phyloP scores from a whole-genome alignment of 2,888 invertebrate species.

The Cantharis rustica region DNA sequence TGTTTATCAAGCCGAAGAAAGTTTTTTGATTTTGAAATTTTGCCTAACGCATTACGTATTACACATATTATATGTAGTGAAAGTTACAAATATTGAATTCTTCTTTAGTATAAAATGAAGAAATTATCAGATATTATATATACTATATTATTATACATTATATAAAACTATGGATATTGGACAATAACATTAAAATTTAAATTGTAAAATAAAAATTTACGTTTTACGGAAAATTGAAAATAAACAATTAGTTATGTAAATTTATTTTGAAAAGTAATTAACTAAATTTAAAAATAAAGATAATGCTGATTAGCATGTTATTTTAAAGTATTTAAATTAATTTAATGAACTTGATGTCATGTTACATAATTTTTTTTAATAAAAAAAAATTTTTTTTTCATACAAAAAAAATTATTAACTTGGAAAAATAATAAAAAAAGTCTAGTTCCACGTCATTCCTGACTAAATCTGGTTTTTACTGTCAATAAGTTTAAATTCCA shows the following conservation, averaged over 20 bases:
- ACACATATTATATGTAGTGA: neutral
- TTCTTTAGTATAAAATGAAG: neutral
- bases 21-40: neutral
- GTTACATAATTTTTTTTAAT: neutral
- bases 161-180: neutral
- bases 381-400: too few species aligned
- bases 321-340: neutral
- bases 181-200: neutral
- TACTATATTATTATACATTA: neutral
- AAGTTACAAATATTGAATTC: neutral
- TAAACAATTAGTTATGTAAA: neutral
- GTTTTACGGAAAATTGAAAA: neutral
- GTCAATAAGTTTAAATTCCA: too few species aligned
- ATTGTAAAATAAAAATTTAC: neutral
- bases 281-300: neutral
- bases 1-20: neutral
- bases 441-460: too few species aligned
- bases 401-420: too few species aligned
- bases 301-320: neutral
- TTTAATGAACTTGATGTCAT: neutral
- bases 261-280: neutral
- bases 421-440: too few species aligned
- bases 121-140: neutral
- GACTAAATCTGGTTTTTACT: too few species aligned
- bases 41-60: neutral